phyloP scores from a whole-genome alignment of 2,113 vertebrate genomes.

The Saguinus imperator region DNA sequence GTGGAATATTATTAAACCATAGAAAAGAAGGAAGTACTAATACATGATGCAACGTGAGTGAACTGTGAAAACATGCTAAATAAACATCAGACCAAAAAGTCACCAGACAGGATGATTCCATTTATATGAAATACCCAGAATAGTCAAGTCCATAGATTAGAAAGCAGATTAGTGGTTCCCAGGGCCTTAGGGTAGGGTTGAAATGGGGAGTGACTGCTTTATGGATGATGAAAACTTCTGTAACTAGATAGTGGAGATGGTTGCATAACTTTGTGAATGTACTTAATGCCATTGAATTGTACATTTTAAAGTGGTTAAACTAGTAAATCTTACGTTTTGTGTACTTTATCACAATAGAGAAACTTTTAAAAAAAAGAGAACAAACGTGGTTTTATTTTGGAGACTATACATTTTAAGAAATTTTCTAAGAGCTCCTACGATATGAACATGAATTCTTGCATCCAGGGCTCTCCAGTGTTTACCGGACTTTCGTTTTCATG shows the following conservation, averaged over 20 bases:
- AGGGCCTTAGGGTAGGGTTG: background rate
- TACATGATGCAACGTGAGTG: background rate
- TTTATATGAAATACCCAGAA: background rate
- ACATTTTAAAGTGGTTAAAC: background rate
- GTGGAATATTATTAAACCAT: background rate
- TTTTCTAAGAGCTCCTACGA: background rate
- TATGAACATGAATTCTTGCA: background rate
- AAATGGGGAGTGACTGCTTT: background rate
- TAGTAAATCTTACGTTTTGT: background rate
- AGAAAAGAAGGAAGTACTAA: background rate
- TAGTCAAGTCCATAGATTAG: background rate
- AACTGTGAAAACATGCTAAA: slow-evolving; percentile 1
- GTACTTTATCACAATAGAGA: background rate
- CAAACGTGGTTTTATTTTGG: background rate
- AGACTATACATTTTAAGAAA: slow-evolving; percentile 13
- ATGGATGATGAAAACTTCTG: background rate
- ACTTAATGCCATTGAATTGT: background rate
- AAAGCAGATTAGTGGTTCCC: background rate
- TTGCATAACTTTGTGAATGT: background rate
- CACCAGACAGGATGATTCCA: background rate
- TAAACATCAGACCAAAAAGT: slow-evolving; percentile 1
- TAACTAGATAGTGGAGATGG: background rate
- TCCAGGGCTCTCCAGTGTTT: background rate
- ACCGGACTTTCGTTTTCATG: background rate
- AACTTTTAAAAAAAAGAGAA: background rate